These are phyloP conservation scores for Strix uralensis DNA, from an alignment of 2,113 vertebrate genomes.

Conservation along the genomic window DNA sequence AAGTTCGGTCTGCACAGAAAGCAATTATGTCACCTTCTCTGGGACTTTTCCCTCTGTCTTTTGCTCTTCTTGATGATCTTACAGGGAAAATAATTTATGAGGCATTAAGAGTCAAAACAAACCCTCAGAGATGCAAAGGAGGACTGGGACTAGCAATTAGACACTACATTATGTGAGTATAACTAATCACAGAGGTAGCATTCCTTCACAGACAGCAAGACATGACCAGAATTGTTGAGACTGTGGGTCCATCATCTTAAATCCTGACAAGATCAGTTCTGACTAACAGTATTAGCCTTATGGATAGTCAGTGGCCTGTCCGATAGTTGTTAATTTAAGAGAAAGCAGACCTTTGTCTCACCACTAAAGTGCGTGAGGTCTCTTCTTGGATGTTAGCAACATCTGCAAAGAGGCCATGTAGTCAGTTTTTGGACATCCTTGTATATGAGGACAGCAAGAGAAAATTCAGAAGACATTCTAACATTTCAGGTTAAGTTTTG, in stretches of 20 bases:
- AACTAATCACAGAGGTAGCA: conserved; percentile 36
- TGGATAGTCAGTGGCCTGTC: neutral
- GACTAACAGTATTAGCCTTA: neutral
- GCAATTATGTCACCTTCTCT: neutral
- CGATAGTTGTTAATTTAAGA: neutral
- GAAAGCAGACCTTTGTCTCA: neutral
- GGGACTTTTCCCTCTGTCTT: neutral
- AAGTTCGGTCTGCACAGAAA: neutral
- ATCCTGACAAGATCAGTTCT: neutral
- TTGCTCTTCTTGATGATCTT: neutral
- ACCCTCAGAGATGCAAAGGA: neutral
- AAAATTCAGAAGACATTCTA: neutral
- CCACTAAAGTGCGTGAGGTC: neutral
- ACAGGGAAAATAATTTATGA: conserved; percentile 38
- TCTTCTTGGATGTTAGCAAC: neutral
- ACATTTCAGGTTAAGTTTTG: neutral
- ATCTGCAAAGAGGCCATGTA: neutral
- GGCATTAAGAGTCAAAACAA: conserved; percentile 28
- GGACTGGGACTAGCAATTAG: neutral
- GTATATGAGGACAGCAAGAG: neutral
- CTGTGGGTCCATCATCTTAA: neutral
- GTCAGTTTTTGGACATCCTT: neutral
- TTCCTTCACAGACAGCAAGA: neutral
- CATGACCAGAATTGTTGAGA: conserved; percentile 11
- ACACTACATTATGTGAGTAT: neutral